Evolutionary conservation across 2,888 invertebrate genomes (phyloP), one percentile per base, ranked within the genome.

Genomic region (Acleris emargana): DNA sequence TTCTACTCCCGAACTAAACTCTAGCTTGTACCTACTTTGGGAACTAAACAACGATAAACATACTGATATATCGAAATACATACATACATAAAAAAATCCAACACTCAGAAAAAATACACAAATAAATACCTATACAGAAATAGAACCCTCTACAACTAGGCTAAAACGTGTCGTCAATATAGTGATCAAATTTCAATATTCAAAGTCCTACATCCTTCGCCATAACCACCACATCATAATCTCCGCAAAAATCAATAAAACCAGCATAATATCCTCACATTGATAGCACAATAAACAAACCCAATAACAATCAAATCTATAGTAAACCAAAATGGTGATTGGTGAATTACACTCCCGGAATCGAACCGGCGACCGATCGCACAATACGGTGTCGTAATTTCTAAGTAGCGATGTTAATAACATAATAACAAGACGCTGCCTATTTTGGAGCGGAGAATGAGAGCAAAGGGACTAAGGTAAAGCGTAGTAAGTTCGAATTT

Each of bases 351-450:
- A 32, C 50, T 45, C 22, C 55, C 32, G 59, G 55, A 60, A 57
- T 57, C 60, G 66, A 57, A 61, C 57, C 57, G 49, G 49, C 52
- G n/a, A 42, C 22, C 57, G 43, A 45, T 57, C 55, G 62, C 32
- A 61, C 66, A 66, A 66, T 61, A 38, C 61, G 9, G 57, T 66
- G 66, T 61, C 66, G 66, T 66, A 66, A 66, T 66, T 61, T 20
- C 66, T 66, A 61, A 66, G 47, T 59, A 62, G 62, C 57, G 18
- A 63, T 52, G 61, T 57, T 66, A 66, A 66, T 66, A 59, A 66
- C 61, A 66, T 66, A 66, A 66, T 61, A 66, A 57, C 66, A 55
- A 64, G 64, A 55, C 66, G 55, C 50, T 32, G 57, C 66, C 66
- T 52, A 52, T 66, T 66, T 66, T 57, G 66, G 66, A 32, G 28